Percentiles rank a stretch among this genome's conserved stretches.
phyloP scores from a whole-genome alignment of 2,113 vertebrate species.

The Alosa alosa region DNA sequence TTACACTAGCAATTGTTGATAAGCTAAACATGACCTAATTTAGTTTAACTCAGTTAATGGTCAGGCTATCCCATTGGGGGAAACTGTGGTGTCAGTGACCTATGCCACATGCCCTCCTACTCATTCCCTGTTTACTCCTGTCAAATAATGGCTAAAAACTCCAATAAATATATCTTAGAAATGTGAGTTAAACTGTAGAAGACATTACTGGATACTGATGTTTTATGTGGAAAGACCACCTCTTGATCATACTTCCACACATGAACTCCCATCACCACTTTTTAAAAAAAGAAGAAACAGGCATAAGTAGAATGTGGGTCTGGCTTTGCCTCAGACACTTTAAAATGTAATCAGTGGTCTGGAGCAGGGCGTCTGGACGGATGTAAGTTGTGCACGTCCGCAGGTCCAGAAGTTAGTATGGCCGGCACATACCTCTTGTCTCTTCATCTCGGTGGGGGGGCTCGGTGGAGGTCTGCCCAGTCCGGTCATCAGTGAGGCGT shows the following conservation, averaged over 20 bases:
- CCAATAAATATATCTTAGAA: no score
- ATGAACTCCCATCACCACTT: background rate
- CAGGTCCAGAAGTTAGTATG: background rate
- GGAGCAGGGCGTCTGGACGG: background rate
- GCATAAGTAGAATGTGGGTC: background rate
- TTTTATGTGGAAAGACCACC: background rate
- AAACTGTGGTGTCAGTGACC: no score
- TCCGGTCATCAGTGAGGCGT: slow-evolving; percentile 21
- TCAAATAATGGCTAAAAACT: no score
- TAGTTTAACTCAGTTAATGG: no score
- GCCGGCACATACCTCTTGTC: background rate
- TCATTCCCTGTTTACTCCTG: no score
- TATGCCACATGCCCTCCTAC: no score
- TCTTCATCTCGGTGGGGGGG: background rate
- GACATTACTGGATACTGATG: background rate
- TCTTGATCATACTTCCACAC: background rate
- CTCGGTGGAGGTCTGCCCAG: background rate
- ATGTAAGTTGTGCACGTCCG: background rate
- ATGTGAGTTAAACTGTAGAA: background rate
- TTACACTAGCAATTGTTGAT: no score
- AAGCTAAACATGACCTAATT: no score
- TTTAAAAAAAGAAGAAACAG: background rate
- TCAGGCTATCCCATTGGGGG: no score
- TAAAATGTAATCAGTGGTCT: background rate
- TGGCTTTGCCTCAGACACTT: background rate